These are phyloP conservation scores for Odontomachus brunneus DNA, from an alignment of 1,140 invertebrate genomes.

Conservation along the genomic window DNA sequence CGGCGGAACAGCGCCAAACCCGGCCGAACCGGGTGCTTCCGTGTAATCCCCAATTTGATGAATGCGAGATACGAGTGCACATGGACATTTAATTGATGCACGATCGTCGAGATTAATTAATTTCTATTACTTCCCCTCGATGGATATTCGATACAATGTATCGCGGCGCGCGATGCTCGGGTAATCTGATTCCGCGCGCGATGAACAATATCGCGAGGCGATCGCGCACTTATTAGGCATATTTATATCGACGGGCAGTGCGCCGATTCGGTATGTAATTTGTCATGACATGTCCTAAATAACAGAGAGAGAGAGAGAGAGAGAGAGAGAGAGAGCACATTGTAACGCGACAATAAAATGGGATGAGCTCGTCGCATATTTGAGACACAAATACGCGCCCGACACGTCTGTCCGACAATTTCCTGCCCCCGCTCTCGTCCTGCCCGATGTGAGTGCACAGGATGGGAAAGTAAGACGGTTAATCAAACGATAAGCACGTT, in stretches of 20 bases:
- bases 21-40: too few relatives aligned
- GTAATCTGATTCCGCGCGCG: slow-evolving; percentile 27
- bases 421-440: slow-evolving; percentile 33
- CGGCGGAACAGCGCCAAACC: too few relatives aligned
- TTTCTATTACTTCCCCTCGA: slow-evolving; percentile 7
- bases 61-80: not conserved
- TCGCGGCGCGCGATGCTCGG: not conserved
- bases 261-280: not conserved
- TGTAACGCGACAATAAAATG: not conserved
- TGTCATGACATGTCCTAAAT: not conserved
- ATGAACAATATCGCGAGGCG: not conserved
- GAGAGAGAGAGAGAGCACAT: not conserved
- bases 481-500: slow-evolving; percentile 74
- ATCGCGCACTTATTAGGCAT: not conserved
- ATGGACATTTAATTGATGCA: slow-evolving; percentile 5
- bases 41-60: not conserved
- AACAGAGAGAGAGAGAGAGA: not conserved
- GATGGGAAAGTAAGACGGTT: slow-evolving; percentile 64
- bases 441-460: slow-evolving; percentile 51
- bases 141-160: slow-evolving; percentile 3
- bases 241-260: too few relatives aligned
- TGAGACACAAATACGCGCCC: slow-evolving; percentile 12
- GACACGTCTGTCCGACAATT: slow-evolving; percentile 45
- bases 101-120: not conserved
- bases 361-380: not conserved